Percentiles rank a stretch among this genome's conserved stretches.
phyloP scores from a whole-genome alignment of 2,113 vertebrate species.

The Aleadryas rufinucha region DNA sequence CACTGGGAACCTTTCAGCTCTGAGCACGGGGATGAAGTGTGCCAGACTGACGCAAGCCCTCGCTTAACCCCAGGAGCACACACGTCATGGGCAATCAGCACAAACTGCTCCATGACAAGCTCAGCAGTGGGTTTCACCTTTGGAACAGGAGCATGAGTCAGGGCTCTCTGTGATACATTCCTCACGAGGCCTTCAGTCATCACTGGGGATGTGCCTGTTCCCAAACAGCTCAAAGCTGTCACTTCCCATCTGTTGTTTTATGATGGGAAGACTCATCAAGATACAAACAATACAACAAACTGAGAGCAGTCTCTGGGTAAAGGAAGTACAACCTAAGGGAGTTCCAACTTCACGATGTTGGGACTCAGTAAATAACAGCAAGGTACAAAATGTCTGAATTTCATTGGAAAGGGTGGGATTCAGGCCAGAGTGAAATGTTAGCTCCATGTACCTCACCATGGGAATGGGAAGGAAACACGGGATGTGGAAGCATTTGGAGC shows the following conservation, averaged over 20 bases:
- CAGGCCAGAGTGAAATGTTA: not conserved
- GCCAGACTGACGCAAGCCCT: not conserved
- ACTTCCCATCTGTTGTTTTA: not conserved
- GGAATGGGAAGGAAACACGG: not conserved
- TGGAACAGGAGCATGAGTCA: not conserved
- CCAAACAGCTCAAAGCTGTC: not conserved
- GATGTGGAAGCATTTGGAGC: not conserved
- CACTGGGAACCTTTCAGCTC: not conserved
- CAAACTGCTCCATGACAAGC: not conserved
- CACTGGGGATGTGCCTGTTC: not conserved
- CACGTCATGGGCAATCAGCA: fast-evolving
- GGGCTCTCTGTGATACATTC: not conserved
- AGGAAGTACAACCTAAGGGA: not conserved
- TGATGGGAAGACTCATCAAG: not conserved
- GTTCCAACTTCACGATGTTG: not conserved
- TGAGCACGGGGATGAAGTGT: not conserved
- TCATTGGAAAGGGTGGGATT: not conserved
- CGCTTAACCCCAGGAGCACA: not conserved
- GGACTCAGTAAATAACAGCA: not conserved
- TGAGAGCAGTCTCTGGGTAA: not conserved
- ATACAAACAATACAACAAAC: not conserved
- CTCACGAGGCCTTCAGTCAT: not conserved
- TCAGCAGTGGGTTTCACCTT: not conserved
- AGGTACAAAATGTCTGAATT: not conserved
- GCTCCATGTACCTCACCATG: not conserved